Evolutionary conservation across 1,140 invertebrate species (phyloP).

Genomic region (Gryon sp.): DNA sequence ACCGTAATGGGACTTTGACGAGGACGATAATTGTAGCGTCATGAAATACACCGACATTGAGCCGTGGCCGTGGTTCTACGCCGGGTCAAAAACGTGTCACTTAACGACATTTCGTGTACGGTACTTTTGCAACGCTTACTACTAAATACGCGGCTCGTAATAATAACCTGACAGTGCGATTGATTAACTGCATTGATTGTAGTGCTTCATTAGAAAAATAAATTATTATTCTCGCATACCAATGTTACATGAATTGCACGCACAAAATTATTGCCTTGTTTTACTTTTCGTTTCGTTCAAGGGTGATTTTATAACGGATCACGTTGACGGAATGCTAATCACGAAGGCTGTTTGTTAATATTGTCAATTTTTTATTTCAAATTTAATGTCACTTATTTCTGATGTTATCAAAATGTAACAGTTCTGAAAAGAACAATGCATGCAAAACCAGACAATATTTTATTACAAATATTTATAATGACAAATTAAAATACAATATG

Average conservation of each 20-base stretch:
- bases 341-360: too few species aligned
- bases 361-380: too few species aligned
- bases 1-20: not conserved
- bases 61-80: conserved; percentile 33
- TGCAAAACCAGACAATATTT: too few species aligned
- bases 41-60: conserved; percentile 45
- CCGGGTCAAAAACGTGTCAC: conserved; percentile 60
- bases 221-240: conserved; percentile 40
- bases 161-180: conserved; percentile 49
- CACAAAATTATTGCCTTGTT: conserved; percentile 17
- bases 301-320: conserved; percentile 13
- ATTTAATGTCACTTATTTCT: too few species aligned
- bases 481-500: conserved; percentile 44
- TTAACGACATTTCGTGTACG: conserved; percentile 53
- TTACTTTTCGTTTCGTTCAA: conserved; percentile 44
- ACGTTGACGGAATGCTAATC: not conserved
- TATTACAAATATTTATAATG: too few species aligned
- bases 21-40: conserved; percentile 57
- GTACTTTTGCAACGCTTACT: conserved; percentile 49
- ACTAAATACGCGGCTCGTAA: conserved; percentile 43
- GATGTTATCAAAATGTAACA: too few species aligned
- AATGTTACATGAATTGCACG: conserved; percentile 14
- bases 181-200: conserved; percentile 51
- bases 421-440: too few species aligned
- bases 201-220: conserved; percentile 27